Conservation (phyloP, 2,113 vertebrate species). For the Coracopsis vasa region DNA sequence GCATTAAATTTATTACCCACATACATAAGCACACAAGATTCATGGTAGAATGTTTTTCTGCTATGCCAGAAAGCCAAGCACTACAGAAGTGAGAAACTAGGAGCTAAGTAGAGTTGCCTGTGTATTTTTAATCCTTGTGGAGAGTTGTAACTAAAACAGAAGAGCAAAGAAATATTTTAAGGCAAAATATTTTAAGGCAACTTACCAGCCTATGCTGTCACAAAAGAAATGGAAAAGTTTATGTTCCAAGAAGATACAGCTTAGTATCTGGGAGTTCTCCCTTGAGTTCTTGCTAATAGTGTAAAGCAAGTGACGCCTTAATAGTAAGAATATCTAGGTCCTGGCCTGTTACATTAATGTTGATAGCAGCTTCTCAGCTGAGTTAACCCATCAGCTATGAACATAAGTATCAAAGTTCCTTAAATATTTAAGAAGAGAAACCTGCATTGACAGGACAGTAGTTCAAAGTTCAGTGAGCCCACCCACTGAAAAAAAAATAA, state of each 20-base stretch:
- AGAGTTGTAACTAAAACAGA: neutral
- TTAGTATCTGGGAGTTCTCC: neutral
- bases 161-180: neutral
- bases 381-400: neutral
- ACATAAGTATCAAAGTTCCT: neutral
- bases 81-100: neutral
- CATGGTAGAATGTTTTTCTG: neutral
- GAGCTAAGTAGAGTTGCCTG: neutral
- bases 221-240: neutral
- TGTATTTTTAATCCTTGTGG: neutral
- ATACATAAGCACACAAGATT: neutral
- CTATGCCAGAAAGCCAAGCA: neutral
- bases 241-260: neutral
- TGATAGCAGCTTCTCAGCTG: neutral
- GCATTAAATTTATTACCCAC: neutral
- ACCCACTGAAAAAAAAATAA: neutral
- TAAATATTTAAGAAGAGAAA: neutral
- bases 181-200: neutral
- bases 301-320: neutral
- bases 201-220: neutral
- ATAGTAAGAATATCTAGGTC: neutral
- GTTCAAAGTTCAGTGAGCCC: neutral
- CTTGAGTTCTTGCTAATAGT: neutral
- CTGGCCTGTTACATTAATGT: neutral
- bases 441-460: neutral